A percentile compares a stretch with the other conserved stretches of the same genome.
Evolutionary conservation across 2,888 invertebrate species (phyloP).

Genomic region (Stenotaenia linearis): DNA sequence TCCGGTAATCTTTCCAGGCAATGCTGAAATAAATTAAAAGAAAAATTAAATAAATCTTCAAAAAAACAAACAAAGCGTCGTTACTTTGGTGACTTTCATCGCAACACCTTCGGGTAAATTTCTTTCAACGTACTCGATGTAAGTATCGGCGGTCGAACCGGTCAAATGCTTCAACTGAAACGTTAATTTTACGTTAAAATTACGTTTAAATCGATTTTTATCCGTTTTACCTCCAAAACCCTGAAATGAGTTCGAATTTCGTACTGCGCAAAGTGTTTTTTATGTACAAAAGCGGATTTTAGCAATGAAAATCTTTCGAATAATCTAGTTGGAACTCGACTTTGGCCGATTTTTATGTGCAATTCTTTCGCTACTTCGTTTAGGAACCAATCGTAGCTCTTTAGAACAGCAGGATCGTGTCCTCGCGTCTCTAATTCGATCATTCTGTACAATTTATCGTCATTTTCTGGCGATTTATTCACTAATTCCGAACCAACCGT

Average conservation of each 20-base stretch:
- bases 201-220: too few species aligned
- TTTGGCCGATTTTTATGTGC: constrained; percentile 61
- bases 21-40: not conserved
- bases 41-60: not conserved
- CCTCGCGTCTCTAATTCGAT: constrained; percentile 81
- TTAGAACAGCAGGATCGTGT: constrained; percentile 77
- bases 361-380: constrained; percentile 73
- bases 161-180: constrained; percentile 70
- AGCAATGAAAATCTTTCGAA: constrained; percentile 74
- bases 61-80: not conserved
- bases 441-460: constrained; percentile 61
- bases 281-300: constrained; percentile 81
- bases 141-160: constrained; percentile 91
- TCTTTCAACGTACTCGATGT: constrained; percentile 89
- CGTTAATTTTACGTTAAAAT: too few species aligned
- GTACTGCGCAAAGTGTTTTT: constrained; percentile 92
- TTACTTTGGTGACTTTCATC: constrained; percentile 78
- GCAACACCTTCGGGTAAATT: constrained; percentile 97
- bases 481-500: too few species aligned
- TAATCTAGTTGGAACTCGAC: constrained; percentile 65
- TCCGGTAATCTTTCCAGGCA: not conserved
- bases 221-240: constrained; percentile 65
- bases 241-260: constrained; percentile 89
- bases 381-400: constrained; percentile 82
- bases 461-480: too few species aligned